Conservation (phyloP, 2,797 vertebrate genomes). For the Cynodonichthys magdalenae region DNA sequence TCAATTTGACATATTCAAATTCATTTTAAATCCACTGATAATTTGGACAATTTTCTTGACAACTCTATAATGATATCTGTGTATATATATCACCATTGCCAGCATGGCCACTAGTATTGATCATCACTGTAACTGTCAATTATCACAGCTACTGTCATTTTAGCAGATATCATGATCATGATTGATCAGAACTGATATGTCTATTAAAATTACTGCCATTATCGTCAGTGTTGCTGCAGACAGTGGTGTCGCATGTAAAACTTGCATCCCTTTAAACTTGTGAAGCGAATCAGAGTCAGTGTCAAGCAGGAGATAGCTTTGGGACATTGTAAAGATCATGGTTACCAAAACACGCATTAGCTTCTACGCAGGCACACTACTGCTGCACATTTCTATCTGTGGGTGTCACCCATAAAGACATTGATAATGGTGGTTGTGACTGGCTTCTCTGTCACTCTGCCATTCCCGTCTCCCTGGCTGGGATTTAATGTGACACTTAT, state of each 20-base stretch:
- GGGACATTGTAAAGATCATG: conserved; percentile 65
- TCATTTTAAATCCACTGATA: conserved; percentile 26
- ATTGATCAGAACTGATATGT: conserved; percentile 34
- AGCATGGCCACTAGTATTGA: conserved; percentile 10
- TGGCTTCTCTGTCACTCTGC: conserved; percentile 70
- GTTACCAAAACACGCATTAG: conserved; percentile 62
- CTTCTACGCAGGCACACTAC: conserved; percentile 41
- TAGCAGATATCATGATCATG: conserved; percentile 31
- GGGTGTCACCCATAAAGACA: conserved; percentile 74
- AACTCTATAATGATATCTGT: conserved; percentile 25
- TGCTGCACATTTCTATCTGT: conserved; percentile 68
- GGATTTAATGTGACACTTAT: conserved; percentile 81
- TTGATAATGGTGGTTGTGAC: conserved; percentile 70
- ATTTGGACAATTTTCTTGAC: conserved; percentile 30
- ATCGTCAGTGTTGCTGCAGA: conserved; percentile 19
- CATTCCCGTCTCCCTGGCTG: conserved; percentile 64
- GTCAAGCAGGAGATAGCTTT: conserved; percentile 58
- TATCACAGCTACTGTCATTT: conserved; percentile 4
- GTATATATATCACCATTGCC: conserved; percentile 3
- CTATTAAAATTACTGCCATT: conserved; percentile 18
- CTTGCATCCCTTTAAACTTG: conserved; percentile 46
- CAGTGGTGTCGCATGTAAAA: conserved; percentile 31
- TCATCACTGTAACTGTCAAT: conserved; percentile 11
- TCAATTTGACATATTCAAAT: conserved; percentile 36
- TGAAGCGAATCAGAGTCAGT: conserved; percentile 52